phyloP scores from a whole-genome alignment of 2,113 vertebrate species.

The Rhagologus leucostigma region DNA sequence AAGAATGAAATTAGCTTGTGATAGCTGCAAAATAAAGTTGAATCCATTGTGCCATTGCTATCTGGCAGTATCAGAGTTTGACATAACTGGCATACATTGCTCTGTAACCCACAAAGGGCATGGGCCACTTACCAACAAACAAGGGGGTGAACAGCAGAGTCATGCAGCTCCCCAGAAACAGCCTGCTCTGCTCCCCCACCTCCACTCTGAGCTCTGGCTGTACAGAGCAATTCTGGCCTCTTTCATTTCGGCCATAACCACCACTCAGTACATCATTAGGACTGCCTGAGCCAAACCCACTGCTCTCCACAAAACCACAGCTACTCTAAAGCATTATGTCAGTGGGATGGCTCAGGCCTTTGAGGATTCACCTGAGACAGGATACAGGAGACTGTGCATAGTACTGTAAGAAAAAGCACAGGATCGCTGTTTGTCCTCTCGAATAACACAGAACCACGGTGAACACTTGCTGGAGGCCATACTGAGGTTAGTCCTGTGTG shows the following conservation, averaged over 20 bases:
- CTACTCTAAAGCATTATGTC: background rate
- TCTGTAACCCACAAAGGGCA: background rate
- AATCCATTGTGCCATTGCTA: background rate
- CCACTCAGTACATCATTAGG: background rate
- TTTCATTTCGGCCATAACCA: background rate
- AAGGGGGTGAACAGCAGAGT: background rate
- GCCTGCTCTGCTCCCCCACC: background rate
- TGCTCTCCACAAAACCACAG: background rate
- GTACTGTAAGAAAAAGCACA: background rate
- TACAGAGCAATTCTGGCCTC: background rate
- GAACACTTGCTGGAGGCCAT: background rate
- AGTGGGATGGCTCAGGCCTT: background rate
- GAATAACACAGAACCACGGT: background rate
- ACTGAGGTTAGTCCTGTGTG: background rate
- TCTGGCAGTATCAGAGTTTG: background rate
- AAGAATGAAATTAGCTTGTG: conserved; percentile 13
- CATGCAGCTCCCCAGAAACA: background rate
- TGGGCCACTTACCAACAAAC: background rate
- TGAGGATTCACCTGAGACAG: background rate
- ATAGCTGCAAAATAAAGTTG: background rate
- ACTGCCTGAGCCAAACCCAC: background rate
- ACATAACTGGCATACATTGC: background rate
- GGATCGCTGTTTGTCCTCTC: background rate
- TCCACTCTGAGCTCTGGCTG: background rate
- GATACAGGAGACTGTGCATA: background rate